phyloP scores from a whole-genome alignment of 2,113 vertebrate genomes.

The Barbus barbus region DNA sequence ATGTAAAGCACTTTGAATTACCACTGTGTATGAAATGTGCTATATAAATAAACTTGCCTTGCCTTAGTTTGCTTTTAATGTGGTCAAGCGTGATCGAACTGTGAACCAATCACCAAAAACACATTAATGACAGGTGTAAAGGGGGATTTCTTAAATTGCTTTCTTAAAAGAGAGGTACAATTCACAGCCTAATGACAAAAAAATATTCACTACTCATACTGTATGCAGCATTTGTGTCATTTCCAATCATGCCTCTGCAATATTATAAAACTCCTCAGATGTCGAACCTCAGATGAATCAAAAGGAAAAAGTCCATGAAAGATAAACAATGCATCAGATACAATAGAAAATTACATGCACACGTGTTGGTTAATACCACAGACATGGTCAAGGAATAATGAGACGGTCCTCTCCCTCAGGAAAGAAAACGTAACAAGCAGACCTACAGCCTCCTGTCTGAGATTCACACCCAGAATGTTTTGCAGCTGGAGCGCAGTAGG shows the following conservation, averaged over 20 bases:
- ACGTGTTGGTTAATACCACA: neutral
- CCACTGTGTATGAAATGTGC: too few relatives aligned
- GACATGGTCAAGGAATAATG: neutral
- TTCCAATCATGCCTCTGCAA: neutral
- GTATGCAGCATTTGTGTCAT: neutral
- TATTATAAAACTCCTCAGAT: neutral
- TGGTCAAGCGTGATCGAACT: too few relatives aligned
- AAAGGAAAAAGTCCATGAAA: neutral
- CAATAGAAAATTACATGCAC: neutral
- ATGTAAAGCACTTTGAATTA: too few relatives aligned
- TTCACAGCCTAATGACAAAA: neutral
- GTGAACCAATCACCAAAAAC: too few relatives aligned
- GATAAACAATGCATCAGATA: neutral
- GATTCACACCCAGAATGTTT: constrained; percentile 60
- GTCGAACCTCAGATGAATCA: neutral
- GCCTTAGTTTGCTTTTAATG: too few relatives aligned
- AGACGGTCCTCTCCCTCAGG: too few relatives aligned
- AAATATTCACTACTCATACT: neutral
- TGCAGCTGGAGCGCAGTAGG: constrained; percentile 63
- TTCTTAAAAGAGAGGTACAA: too few relatives aligned
- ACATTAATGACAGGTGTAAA: neutral
- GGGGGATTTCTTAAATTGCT: neutral
- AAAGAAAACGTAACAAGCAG: constrained; percentile 1
- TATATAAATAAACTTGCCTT: too few relatives aligned
- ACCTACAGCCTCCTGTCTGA: constrained; percentile 49